A percentile compares a stretch with the other conserved stretches of the same genome.
These are phyloP conservation scores for Spilogale gracilis DNA, from an alignment of 2,113 vertebrate species.

Conservation along the genomic window DNA sequence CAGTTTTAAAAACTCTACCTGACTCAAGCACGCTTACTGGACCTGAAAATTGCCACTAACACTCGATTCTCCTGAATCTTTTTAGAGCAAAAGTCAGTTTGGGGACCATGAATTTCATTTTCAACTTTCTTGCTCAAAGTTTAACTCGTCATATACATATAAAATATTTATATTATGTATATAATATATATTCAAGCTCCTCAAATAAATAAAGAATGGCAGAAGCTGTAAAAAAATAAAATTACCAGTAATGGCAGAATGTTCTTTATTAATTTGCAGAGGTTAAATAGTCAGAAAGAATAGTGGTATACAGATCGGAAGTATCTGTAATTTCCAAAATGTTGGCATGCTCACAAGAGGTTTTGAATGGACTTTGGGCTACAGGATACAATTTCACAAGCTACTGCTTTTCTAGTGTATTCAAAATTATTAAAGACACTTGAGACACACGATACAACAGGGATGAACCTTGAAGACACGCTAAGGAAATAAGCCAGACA, in stretches of 20 bases:
- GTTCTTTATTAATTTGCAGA: not conserved
- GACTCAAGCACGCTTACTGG: not conserved
- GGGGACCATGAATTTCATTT: not conserved
- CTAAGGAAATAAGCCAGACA: not conserved
- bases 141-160: not conserved
- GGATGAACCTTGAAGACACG: not conserved
- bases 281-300: not conserved
- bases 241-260: too few relatives aligned
- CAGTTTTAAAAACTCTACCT: not conserved
- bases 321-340: not conserved
- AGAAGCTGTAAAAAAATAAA: too few relatives aligned
- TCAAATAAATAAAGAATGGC: too few relatives aligned
- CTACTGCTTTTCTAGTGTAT: not conserved
- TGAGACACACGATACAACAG: not conserved
- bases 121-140: constrained; percentile 17
- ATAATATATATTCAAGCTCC: not conserved
- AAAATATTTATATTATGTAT: not conserved
- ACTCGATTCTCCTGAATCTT: not conserved
- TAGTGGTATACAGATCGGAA: not conserved
- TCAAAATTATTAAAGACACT: not conserved
- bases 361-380: not conserved
- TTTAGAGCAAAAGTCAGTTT: not conserved
- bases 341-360: not conserved
- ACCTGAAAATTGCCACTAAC: not conserved
- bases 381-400: not conserved